Evolutionary conservation across 1,140 invertebrate species (phyloP).

Genomic region (honey bee (Apis mellifera)): Amel_HAv3.1 CM009936.2:17676001-17676500

Average conservation of each 20-base stretch:
- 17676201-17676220: conserved; percentile 61
- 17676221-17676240: conserved; percentile 46
- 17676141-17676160: conserved; percentile 29
- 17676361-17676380: conserved; percentile 68
- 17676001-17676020: conserved; percentile 78
- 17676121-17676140: conserved; percentile 51
- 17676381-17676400: conserved; percentile 38
- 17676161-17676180: conserved; percentile 31
- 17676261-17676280: conserved; percentile 68
- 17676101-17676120: conserved; percentile 73
- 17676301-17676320: conserved; percentile 83
- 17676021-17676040: conserved; percentile 17
- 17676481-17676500: too few species aligned
- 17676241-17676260: conserved; percentile 53
- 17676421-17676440: conserved; percentile 42
- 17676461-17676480: neutral
- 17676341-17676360: conserved; percentile 82
- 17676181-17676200: conserved; percentile 56
- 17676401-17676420: conserved; percentile 41
- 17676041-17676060: conserved; percentile 73
- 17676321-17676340: conserved; percentile 82
- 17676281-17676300: conserved; percentile 80
- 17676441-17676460: conserved; percentile 17
- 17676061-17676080: conserved; percentile 81
- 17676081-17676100: conserved; percentile 82